Evolutionary conservation across 2,113 vertebrate species (phyloP).

Genomic region (Alethe castanea): DNA sequence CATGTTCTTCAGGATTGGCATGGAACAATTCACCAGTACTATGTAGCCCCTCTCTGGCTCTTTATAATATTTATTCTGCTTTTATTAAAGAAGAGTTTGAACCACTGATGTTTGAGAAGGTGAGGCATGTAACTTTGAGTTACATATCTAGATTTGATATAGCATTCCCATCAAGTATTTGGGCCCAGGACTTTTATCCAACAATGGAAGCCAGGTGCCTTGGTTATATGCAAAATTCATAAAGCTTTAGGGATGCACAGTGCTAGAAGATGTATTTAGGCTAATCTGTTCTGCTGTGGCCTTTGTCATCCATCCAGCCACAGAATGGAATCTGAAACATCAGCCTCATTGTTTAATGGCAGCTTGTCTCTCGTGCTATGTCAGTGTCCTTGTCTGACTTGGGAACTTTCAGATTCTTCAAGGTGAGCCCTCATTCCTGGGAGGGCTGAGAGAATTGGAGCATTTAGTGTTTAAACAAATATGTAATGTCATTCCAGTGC

Average conservation of each 20-base stretch:
- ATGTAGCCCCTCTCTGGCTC: background rate
- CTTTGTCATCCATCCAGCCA: background rate
- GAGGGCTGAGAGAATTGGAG: background rate
- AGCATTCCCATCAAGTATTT: background rate
- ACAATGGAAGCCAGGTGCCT: background rate
- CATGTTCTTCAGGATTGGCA: background rate
- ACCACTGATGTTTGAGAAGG: background rate
- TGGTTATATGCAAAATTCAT: background rate
- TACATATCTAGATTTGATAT: background rate
- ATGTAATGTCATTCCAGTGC: background rate
- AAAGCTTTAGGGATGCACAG: background rate
- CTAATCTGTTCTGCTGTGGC: background rate
- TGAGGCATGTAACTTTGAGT: background rate
- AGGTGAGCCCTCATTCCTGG: background rate
- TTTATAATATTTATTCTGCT: background rate
- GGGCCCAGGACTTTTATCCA: background rate
- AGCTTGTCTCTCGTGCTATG: background rate
- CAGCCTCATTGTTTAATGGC: background rate
- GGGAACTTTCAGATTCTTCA: background rate
- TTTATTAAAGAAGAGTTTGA: background rate
- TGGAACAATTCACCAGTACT: background rate
- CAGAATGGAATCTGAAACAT: background rate
- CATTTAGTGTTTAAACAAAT: background rate
- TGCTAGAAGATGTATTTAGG: background rate
- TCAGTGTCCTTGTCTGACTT: background rate